These are phyloP conservation scores for Oikopleura vanhoeffeni DNA, from an alignment of 23 tunicate genomes.

Conservation along the genomic window DNA sequence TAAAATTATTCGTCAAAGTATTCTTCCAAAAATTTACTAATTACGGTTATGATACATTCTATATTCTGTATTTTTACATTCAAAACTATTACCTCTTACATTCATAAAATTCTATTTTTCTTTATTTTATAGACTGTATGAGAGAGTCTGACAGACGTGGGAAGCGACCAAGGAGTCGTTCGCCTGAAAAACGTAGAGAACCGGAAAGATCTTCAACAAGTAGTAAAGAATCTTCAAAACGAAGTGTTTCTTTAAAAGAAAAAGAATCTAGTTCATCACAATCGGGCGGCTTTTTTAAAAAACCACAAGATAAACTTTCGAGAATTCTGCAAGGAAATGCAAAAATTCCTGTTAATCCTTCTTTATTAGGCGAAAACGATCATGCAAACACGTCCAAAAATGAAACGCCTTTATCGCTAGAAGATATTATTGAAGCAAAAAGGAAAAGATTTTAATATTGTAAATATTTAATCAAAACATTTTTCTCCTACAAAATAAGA, in stretches of 20 bases:
- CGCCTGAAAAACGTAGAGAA: background rate
- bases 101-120: too few species aligned
- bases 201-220: background rate
- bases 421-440: slow-evolving; percentile 10
- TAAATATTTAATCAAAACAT: too few species aligned
- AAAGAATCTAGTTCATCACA: too few species aligned
- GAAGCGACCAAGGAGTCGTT: background rate
- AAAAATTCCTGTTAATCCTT: background rate
- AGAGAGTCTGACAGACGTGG: background rate
- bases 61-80: background rate
- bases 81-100: background rate
- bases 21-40: background rate
- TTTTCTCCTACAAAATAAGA: too few species aligned
- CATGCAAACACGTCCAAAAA: too few species aligned
- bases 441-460: too few species aligned
- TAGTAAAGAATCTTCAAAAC: background rate
- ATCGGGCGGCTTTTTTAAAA: too few species aligned
- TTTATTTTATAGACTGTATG: too few species aligned
- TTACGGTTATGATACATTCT: background rate
- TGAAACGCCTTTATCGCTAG: background rate
- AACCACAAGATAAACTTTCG: background rate
- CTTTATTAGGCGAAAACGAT: too few species aligned
- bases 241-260: background rate
- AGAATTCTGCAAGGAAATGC: background rate
- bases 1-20: too few species aligned